These are phyloP conservation scores for Solenodon paradoxus DNA, from an alignment of 2,113 vertebrate species.

Conservation along the genomic window DNA sequence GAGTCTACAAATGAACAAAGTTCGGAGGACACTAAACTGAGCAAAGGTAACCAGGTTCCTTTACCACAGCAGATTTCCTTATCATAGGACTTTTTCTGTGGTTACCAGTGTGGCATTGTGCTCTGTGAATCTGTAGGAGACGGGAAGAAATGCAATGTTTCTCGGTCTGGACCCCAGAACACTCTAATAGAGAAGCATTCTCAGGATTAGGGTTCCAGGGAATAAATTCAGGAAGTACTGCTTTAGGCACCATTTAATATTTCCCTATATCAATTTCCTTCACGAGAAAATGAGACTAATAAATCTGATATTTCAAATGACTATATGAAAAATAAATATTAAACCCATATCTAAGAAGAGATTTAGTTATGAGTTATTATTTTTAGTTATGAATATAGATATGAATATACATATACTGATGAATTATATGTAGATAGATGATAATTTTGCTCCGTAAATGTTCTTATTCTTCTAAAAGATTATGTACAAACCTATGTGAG, in stretches of 20 bases:
- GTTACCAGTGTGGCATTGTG: neutral
- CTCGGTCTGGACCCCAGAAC: neutral
- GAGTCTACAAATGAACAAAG: neutral
- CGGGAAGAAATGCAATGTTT: neutral
- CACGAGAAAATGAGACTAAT: neutral
- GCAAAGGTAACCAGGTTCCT: neutral
- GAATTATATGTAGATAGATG: too few relatives aligned
- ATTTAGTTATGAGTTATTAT: neutral
- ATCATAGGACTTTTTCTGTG: neutral
- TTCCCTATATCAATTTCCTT: neutral
- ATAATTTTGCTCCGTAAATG: neutral
- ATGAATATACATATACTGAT: too few relatives aligned
- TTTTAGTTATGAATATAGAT: neutral
- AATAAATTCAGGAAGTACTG: neutral
- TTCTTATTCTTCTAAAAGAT: neutral
- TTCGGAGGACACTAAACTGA: neutral
- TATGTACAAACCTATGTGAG: neutral
- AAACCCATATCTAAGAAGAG: neutral
- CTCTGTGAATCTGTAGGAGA: neutral
- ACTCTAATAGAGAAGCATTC: neutral
- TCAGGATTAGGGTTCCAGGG: neutral
- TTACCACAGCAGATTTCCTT: neutral
- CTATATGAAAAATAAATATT: neutral
- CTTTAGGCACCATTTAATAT: neutral
- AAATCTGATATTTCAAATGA: neutral